Evolutionary conservation across 2,113 vertebrate species (phyloP), one percentile per base, ranked within the genome.

Genomic region (Saccopteryx leptura): DNA sequence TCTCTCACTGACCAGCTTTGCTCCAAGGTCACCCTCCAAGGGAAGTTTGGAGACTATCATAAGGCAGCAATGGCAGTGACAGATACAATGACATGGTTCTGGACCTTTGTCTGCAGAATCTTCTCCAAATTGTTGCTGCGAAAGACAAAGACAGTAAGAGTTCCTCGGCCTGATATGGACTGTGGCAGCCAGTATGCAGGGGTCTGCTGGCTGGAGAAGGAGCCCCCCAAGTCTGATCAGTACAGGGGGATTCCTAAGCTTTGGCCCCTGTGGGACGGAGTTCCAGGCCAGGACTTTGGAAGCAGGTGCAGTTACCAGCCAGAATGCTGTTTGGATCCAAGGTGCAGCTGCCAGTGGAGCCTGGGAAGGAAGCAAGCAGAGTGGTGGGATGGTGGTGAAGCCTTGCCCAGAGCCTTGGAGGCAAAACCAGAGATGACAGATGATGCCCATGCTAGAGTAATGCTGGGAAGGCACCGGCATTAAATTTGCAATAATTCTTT

Each of bases 161-260:
- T 4, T 74, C 15, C 56, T 61, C 14, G 0, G 17, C 88, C 74
- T n/a, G 88, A 92, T 39, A 18, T 13, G 18, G 2, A 76, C 2
- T 93, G 91, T 90, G 88, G 93, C 48, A 92, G 50, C 68, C 84
- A 72, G 78, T 86, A 95, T 5, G 66, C 2, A 56, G 60, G 81
- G 1, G 88, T 94, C 63, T 1, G 0, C 39, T 89, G 91, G 74
- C 26, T 89, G 50, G 88, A 97, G 63, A 56, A 96, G 52, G 83
- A 91, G 4, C 5, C 78, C 28, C 50, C 46, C 14, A 89, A 54
- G 48, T 85, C 91, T 78, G 74, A 72, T 60, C 60, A 90, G 12
- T 82, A 65, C 78, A 17, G 66, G 56, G 72, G 78, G 0, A 5
- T 5, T 52, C 52, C 82, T 85, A 79, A 93, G 13, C 54, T 72